A percentile compares a stretch with the other conserved stretches of the same genome.
Evolutionary conservation across 30 jellyfish, hydroid and myxozoan genomes (phyloP).

Genomic region (Chrysaora quinquecirrha): DNA sequence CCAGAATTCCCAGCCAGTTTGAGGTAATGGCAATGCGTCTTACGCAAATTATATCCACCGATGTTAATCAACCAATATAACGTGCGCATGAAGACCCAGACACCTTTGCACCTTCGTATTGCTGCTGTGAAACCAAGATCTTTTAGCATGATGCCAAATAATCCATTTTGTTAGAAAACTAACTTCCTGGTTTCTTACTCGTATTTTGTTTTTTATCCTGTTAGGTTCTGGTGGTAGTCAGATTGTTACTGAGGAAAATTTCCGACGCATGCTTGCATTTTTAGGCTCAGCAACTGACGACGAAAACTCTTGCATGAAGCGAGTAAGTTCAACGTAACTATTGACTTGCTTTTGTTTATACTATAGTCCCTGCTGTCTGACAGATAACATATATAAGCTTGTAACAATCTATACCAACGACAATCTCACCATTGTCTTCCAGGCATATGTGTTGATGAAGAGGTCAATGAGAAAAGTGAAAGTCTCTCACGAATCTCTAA

Average conservation of each 20-base stretch:
- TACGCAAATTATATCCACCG: too few species aligned
- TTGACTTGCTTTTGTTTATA: neutral
- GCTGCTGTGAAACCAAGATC: too few species aligned
- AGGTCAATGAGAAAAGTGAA: slow-evolving; percentile 22
- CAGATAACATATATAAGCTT: neutral
- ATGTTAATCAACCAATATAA: too few species aligned
- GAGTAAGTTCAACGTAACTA: slow-evolving; percentile 13
- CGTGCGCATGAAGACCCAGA: too few species aligned
- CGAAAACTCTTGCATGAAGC: slow-evolving; percentile 35
- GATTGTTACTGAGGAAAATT: slow-evolving; percentile 37
- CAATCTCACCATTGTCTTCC: neutral
- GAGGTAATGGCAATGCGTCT: too few species aligned
- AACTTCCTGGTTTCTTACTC: too few species aligned
- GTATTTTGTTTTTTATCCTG: too few species aligned
- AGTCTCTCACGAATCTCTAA: neutral
- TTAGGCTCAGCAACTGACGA: slow-evolving; percentile 47
- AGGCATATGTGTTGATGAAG: slow-evolving; percentile 51
- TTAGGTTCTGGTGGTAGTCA: slow-evolving; percentile 24
- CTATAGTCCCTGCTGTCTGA: neutral
- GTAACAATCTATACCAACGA: neutral
- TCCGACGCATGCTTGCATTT: slow-evolving; percentile 60
- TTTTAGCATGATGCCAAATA: too few species aligned
- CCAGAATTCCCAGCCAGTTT: too few species aligned
- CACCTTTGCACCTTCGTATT: too few species aligned
- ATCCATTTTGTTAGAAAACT: too few species aligned